Evolutionary conservation across 2,888 invertebrate species (phyloP), one percentile per base, ranked within the genome.

Genomic region (Drosophila anceps): DNA sequence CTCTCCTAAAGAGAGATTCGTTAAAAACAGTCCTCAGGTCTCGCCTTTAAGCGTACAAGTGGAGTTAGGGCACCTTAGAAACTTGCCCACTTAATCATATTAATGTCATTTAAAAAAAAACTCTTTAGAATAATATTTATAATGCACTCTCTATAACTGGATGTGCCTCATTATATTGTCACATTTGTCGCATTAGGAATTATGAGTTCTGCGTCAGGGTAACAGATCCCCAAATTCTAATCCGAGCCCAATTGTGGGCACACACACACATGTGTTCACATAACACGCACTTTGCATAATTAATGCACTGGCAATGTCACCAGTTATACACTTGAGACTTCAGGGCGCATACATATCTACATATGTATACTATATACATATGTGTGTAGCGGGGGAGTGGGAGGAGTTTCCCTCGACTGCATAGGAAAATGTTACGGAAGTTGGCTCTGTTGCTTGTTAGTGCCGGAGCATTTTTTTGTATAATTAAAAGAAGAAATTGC

Each of bases 401-500:
- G n/a, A 9, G 15, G 39, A 48, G n/a, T 43, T 39, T 48, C 24
- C 55, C 43, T 51, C 24, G 48, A 27, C 27, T 39, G 50, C 39
- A 41, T 50, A 29, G 39, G 67, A 35, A 57, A 66, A 41, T 24
- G 48, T 20, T 46, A 39, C 72, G 71, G 73, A 68, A 73, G 72
- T 79, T 57, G 51, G 18, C 24, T 62, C 59, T 64, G 61, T 53
- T 44, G 71, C 69, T 70, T 73, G 74, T 73, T 71, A 60, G 71
- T 62, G 65, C 31, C 63, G n/a, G 53, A 67, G 53, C 59, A 70
- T 72, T 79, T 74, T 79, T 81, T 65, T 71, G 78, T 82, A 76
- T 86, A 86, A 88, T 86, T 86, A 86, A 85, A 88, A 85, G 66
- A 79, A 84, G 88, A 84, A 83, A 88, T 85, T 85, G 84, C 84